Evolutionary conservation across 1,140 invertebrate genomes (phyloP).

Genomic region (Popillia japonica): DNA sequence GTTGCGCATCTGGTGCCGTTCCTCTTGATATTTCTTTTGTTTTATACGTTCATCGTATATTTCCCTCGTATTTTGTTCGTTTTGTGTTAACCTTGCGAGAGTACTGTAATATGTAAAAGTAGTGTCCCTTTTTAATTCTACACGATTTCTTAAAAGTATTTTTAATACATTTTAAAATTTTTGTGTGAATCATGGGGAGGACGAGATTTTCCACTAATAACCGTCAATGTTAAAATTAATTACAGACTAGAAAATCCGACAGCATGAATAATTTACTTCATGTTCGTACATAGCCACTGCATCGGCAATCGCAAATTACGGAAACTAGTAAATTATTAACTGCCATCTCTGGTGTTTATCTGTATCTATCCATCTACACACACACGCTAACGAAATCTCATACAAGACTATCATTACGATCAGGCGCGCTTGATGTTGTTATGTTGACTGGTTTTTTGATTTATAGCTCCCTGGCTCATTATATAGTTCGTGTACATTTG

Average conservation of each 20-base stretch:
- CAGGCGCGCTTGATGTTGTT: not conserved
- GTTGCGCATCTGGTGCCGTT: constrained; percentile 15
- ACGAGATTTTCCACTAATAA: not conserved
- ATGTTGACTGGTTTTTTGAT: constrained; percentile 11
- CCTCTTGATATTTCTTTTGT: constrained; percentile 19
- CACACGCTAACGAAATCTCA: not conserved
- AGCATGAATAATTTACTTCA: constrained; percentile 2
- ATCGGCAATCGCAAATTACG: not conserved
- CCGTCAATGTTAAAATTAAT: not conserved
- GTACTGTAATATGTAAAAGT: not conserved
- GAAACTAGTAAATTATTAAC: constrained; percentile 2
- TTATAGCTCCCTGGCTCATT: not conserved
- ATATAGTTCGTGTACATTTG: not conserved
- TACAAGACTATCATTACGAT: not conserved
- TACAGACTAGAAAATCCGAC: not conserved
- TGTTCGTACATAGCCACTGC: not conserved
- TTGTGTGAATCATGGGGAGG: too few species aligned
- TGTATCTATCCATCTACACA: not conserved
- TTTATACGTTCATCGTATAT: not conserved
- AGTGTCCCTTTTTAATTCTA: too few species aligned
- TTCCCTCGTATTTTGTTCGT: not conserved
- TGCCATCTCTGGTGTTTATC: not conserved
- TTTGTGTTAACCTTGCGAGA: not conserved
- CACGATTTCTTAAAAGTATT: too few species aligned
- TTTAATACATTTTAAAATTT: too few species aligned